Base-by-base conservation (phyloP, 2,888 invertebrate species). In the Girardia tigrina region DNA sequence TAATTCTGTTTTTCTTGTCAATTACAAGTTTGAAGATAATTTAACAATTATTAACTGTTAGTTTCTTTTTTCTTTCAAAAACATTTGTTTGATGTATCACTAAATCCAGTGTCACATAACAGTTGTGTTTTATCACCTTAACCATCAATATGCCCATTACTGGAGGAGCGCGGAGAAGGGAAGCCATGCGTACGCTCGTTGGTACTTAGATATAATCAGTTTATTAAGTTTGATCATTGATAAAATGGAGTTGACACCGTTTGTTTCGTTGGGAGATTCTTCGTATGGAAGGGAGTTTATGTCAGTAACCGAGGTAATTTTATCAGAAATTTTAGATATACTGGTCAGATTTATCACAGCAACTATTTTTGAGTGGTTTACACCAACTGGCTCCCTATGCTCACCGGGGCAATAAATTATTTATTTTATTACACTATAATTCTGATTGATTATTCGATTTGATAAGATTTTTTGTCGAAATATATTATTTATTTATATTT, bases 91-190 rank as follows among this genome's bases (percentile, higher is more conserved):
- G 56, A 56, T 56, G 8, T 56, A 56, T 56, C 56, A 56, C n/a
- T 56, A n/a, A 8, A 56, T 56, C 4, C 56, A 56, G 56, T 56
- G 56, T 56, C n/a, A 56, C 56, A 4, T n/a, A 56, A 23, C 56
- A 56, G 56, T 56, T n/a, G 56, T n/a, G 56, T 56, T 56, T 56
- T 56, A 56, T 56, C 56, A 56, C 56, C 56, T 56, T n/a, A 56
- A 56, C 56, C 56, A 56, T 56, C 56, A 56, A 20, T n/a, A 56
- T 56, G 56, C 56, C 56, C 56, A 56, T 16, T 20, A n/a, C 56
- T 56, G 56, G 20, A 56, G 56, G 23, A 20, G n/a, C n/a, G 23
- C 8, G 56, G 56, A 56, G 56, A 6, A 20, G n/a, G n/a, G 56
- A 56, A 56, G 56, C 56, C 4, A 56, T 4, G 56, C 56, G 56